phyloP scores from a whole-genome alignment of 1,140 invertebrate genomes.

The Bacillus rossius region DNA sequence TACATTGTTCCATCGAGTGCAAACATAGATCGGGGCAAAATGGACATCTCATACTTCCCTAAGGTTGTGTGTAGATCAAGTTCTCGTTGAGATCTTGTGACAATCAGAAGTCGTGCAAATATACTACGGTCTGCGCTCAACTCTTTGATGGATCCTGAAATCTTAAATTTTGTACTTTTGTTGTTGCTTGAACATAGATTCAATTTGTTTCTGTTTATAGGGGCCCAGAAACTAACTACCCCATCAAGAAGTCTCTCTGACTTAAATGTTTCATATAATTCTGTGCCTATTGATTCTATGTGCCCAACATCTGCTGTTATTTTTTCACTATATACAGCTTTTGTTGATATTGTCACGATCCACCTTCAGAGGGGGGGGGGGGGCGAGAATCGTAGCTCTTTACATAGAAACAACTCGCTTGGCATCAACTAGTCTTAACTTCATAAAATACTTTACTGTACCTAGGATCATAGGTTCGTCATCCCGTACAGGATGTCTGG shows the following conservation, averaged over 20 bases:
- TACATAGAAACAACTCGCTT: too few relatives aligned
- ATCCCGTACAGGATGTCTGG: too few relatives aligned
- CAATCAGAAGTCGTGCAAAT: slow-evolving; percentile 4
- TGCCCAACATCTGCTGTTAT: background rate
- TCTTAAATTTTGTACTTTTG: background rate
- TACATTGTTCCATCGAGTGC: slow-evolving; percentile 1
- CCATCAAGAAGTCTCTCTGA: background rate
- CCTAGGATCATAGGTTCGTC: too few relatives aligned
- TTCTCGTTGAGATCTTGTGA: background rate
- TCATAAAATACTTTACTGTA: too few relatives aligned
- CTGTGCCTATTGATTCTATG: background rate
- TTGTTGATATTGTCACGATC: too few relatives aligned
- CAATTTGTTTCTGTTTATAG: background rate
- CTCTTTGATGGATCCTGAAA: background rate
- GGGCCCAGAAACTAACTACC: background rate
- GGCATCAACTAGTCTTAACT: too few relatives aligned
- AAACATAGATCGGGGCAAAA: slow-evolving; percentile 10
- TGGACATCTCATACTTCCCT: background rate
- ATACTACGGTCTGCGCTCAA: background rate
- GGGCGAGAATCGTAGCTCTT: too few relatives aligned
- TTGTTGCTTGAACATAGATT: background rate
- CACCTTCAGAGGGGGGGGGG: too few relatives aligned
- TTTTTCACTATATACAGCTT: background rate
- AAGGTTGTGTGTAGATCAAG: background rate
- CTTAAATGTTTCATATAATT: slow-evolving; percentile 3